Conservation (phyloP, 2,888 invertebrate genomes). For the Torymus auratus region DNA sequence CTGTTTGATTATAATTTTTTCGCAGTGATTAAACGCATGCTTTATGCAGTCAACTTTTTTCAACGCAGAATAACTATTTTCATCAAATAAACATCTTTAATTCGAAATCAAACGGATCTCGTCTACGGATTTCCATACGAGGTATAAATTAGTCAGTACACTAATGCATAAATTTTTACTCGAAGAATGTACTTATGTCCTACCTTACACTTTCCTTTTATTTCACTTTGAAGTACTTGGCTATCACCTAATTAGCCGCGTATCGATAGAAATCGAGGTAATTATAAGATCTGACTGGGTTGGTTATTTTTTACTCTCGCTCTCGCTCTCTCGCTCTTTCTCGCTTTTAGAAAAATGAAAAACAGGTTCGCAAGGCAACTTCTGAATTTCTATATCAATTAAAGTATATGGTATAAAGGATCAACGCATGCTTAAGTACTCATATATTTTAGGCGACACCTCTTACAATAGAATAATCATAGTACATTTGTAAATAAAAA, state of each 20-base stretch:
- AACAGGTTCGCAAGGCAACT: slow-evolving; percentile 46
- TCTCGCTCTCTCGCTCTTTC: neutral
- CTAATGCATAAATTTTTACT: slow-evolving; percentile 28
- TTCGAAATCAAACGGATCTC: too few relatives aligned
- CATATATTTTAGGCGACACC: slow-evolving; percentile 11
- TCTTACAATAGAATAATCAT: neutral
- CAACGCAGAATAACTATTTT: too few relatives aligned
- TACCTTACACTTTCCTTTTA: slow-evolving; percentile 49
- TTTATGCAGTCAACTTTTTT: too few relatives aligned
- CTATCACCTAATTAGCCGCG: slow-evolving; percentile 3
- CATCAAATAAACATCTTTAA: too few relatives aligned
- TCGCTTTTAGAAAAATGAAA: slow-evolving; percentile 40
- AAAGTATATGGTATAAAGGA: neutral
- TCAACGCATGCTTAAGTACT: neutral
- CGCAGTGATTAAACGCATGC: neutral
- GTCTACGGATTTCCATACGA: too few relatives aligned
- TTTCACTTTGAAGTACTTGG: slow-evolving; percentile 39
- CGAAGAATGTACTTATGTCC: slow-evolving; percentile 37
- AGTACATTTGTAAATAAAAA: neutral
- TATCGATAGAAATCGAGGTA: slow-evolving; percentile 32
- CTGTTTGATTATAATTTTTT: slow-evolving; percentile 29
- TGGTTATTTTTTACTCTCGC: neutral
- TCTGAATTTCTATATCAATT: slow-evolving; percentile 19
- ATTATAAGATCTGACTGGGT: neutral
- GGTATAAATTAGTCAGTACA: neutral